A percentile compares a stretch with the other conserved stretches of the same genome.
Conservation (phyloP, 2,797 vertebrate species). For the Anableps anableps region DNA sequence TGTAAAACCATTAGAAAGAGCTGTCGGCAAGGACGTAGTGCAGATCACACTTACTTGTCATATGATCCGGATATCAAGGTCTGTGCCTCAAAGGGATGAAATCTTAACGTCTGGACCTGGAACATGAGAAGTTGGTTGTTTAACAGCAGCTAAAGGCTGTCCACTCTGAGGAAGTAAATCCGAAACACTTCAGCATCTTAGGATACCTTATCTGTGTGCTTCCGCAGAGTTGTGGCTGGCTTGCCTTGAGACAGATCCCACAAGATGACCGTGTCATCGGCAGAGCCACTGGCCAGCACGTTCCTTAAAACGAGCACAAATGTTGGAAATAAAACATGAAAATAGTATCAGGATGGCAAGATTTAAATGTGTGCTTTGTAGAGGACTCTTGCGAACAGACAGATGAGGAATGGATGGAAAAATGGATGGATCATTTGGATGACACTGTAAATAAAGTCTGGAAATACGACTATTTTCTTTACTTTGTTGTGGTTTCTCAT, state of each 20-base stretch:
- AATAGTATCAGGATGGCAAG: neutral
- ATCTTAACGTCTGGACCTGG: slow-evolving; percentile 93
- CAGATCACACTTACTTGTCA: slow-evolving; percentile 86
- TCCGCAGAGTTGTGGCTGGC: slow-evolving; percentile 86
- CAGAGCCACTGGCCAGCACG: slow-evolving; percentile 93
- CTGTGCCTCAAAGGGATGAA: slow-evolving; percentile 97
- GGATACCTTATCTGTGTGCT: slow-evolving; percentile 92
- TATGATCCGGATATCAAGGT: slow-evolving; percentile 95
- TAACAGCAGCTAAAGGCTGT: neutral
- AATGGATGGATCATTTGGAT: too few species aligned
- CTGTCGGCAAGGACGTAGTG: neutral
- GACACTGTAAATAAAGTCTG: neutral
- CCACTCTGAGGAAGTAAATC: neutral
- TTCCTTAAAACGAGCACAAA: slow-evolving; percentile 77
- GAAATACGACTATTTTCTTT: neutral
- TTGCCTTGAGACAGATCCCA: slow-evolving; percentile 92
- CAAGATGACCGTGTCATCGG: slow-evolving; percentile 89
- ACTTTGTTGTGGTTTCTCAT: neutral
- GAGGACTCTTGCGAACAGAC: neutral
- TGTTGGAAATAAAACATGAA: neutral
- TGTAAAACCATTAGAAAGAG: neutral
- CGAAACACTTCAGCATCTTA: neutral
- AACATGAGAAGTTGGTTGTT: slow-evolving; percentile 16
- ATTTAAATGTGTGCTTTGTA: too few species aligned
- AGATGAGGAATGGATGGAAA: neutral